Base-by-base conservation (phyloP, 2,888 invertebrate species). In the Azorinus chamasolen region DNA sequence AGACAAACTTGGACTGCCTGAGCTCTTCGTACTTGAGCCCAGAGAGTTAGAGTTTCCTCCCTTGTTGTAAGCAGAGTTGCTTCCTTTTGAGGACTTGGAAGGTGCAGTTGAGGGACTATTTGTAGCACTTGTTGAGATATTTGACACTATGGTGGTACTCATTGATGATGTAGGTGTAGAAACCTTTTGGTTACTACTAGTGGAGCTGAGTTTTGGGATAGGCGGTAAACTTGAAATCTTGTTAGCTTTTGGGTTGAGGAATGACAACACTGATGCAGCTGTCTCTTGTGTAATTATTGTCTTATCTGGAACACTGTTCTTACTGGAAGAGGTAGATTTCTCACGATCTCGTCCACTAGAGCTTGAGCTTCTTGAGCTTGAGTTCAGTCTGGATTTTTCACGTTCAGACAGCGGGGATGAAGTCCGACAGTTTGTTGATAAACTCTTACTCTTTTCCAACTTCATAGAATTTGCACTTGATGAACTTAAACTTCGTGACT, bases 171-270 rank as follows among this genome's bases (percentile, higher is more conserved):
- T 69, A 18, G 75, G 74, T 4, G 74, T 70, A 12, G 78, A 70
- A 22, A 68, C 78, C 64, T 69, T 68, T 43, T 53, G 68, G 22
- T 55, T 46, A 25, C 70, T 66, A 10, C 83, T 72, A 18, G 83
- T 73, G 62, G 87, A 85, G 54, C 87, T 85, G 48, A 85, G 74
- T 73, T 89, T 88, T 20, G 89, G 89, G 63, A 90, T 90, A 45
- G 86, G 85, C 16, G 89, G 88, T 55, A 90, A 79, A 68, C 86
- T 88, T 18, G 88, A 86, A n/a, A 90, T 86, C 41, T 86, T 88
- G 73, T 85, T 88, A 14, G 85, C 83, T 53, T 87, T 86, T 10
- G 88, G 88, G 55, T 88, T 88, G 10, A 89, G 77, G 72, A 88
- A 88, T 39, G 85, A 85, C 50, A 89, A 83, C 43, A 90, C 83